phyloP scores from a whole-genome alignment of 2,797 vertebrate species.

The Simalia tracyae region DNA sequence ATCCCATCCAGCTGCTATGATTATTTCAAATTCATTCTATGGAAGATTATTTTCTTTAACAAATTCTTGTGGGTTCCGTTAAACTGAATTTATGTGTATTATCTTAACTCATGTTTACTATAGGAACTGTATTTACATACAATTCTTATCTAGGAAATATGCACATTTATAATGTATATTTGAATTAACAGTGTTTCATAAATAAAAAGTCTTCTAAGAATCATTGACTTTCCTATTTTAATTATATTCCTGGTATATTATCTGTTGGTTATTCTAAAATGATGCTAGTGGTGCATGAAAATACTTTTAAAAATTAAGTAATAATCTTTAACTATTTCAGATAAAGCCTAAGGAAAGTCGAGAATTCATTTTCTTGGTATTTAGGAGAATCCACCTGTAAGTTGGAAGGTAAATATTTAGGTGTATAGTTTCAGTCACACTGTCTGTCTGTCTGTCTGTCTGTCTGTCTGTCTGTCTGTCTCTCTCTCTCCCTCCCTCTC shows the following conservation, averaged over 20 bases:
- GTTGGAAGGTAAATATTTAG: not conserved
- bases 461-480: not conserved
- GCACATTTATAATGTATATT: conserved; percentile 64
- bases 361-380: not conserved
- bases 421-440: no score
- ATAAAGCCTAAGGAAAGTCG: not conserved
- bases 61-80: conserved; percentile 12
- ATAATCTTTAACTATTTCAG: conserved; percentile 8
- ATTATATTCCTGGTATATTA: conserved; percentile 64
- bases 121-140: conserved; percentile 65
- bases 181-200: conserved; percentile 70
- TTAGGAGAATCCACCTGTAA: not conserved
- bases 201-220: conserved; percentile 69
- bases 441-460: no score
- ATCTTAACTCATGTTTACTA: conserved; percentile 61
- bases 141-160: conserved; percentile 72
- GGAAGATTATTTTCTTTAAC: conserved; percentile 32
- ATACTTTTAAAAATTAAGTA: conserved; percentile 40
- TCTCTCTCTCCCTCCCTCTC: no score
- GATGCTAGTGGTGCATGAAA: conserved; percentile 62
- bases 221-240: conserved; percentile 70
- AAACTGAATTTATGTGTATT: not conserved
- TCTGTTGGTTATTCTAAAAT: conserved; percentile 54
- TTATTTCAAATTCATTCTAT: not conserved
- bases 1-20: not conserved